A percentile compares a stretch with the other conserved stretches of the same genome.
phyloP scores from a whole-genome alignment of 2,888 invertebrate genomes.

The Chrysolina haemoptera region DNA sequence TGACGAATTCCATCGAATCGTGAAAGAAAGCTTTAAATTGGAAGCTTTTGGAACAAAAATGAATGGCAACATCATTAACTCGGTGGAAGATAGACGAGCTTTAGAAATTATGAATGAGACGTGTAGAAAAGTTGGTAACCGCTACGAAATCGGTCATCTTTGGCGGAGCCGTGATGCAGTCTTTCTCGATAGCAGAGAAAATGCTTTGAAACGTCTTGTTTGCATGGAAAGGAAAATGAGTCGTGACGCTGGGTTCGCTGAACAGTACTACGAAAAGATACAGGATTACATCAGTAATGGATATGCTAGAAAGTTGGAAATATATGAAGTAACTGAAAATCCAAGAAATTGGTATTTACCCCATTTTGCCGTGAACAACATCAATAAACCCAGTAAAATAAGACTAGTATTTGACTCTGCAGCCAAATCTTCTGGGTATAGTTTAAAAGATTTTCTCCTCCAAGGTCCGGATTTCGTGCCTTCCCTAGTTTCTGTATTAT shows the following conservation, averaged over 20 bases:
- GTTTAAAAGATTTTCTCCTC: not conserved
- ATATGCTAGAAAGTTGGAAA: not conserved
- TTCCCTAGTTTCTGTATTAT: not conserved
- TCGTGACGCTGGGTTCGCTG: not conserved
- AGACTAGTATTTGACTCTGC: not conserved
- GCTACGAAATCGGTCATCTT: too few species aligned
- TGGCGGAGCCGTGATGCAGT: too few species aligned
- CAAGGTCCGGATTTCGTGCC: not conserved
- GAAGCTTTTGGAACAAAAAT: constrained; percentile 10
- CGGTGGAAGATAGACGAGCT: constrained; percentile 4
- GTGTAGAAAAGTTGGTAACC: not conserved
- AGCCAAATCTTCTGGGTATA: not conserved
- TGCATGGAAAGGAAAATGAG: not conserved
- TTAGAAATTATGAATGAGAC: not conserved
- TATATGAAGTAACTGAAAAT: not conserved
- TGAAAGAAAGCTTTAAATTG: constrained; percentile 10
- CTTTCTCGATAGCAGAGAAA: too few species aligned
- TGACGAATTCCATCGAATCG: constrained; percentile 2
- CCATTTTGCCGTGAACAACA: not conserved
- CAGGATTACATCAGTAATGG: not conserved
- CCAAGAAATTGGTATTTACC: not conserved
- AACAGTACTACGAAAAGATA: not conserved
- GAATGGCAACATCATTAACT: not conserved
- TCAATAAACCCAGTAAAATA: not conserved
- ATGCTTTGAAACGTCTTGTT: not conserved